Base-by-base conservation (phyloP, 2,113 vertebrate species). In the Centrocercus urophasianus region DNA sequence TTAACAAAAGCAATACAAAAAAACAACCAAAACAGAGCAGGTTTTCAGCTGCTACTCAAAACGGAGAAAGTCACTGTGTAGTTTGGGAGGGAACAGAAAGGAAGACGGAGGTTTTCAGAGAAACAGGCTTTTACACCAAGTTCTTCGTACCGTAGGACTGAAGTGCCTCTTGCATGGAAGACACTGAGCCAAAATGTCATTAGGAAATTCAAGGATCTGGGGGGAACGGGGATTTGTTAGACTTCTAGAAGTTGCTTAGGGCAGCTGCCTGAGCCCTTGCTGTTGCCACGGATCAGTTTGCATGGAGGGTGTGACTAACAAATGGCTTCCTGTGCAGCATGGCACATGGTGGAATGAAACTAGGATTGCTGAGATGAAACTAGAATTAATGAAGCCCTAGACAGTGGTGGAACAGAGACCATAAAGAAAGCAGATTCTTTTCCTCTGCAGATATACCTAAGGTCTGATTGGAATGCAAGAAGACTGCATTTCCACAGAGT, bases 241-340 rank as follows among this genome's bases (percentile, higher is more conserved):
- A 42, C 38, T 73, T 32, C 61, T 38, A 34, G 34, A 50, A 71
- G 27, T 30, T 60, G 22, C 12, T 56, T 52, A 56, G 36, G 67
- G 69, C 64, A 71, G 36, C 36, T 36, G 36, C 38, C 38, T 3
- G 8, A 81, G 61, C 4, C 15, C 25, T 90, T 36, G 16, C 40
- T 64, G 42, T 47, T 82, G n/a, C 73, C 3, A 2, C 25, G 42
- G 20, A 32, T 19, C 10, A 69, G 11, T 28, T n/a, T 6, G 3
- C 38, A 12, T 0, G 10, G 59, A 45, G 38, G 14, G 1, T 48
- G 17, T 13, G 21, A 28, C 50, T 28, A 16, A 34, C 28, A 13
- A 3, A 2, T 71, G 3, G 1, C 19, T 27, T 64, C 22, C 30
- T 82, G 8, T 34, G 48, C 27, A 32, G 5, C 0, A 1, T 4